Evolutionary conservation across 2,113 vertebrate species (phyloP).

Genomic region (Calidris pugnax): DNA sequence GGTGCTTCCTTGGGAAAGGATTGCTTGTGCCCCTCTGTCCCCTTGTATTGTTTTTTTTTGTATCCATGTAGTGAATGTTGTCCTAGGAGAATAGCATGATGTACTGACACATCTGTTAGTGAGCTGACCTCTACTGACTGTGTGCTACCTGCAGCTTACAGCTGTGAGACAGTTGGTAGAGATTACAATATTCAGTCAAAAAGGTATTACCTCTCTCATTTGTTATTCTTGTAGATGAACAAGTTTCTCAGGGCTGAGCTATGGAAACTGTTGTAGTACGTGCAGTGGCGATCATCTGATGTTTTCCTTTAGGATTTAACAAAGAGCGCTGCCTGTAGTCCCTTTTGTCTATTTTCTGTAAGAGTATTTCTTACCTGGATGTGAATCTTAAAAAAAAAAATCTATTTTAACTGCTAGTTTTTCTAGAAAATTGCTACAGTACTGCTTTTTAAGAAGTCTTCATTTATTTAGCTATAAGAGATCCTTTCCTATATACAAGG

Average conservation of each 20-base stretch:
- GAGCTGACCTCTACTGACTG: not conserved
- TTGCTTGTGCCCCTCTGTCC: not conserved
- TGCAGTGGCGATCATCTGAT: not conserved
- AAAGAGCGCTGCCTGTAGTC: not conserved
- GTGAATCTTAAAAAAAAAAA: not conserved
- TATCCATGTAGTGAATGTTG: not conserved
- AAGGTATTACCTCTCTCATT: not conserved
- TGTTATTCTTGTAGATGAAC: not conserved
- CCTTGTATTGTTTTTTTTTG: not conserved
- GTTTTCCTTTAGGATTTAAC: not conserved
- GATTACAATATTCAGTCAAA: not conserved
- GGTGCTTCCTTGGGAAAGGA: not conserved
- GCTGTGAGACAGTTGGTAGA: not conserved
- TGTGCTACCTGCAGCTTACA: not conserved
- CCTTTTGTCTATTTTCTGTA: not conserved
- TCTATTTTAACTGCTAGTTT: not conserved
- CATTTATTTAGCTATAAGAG: slow-evolving; percentile 11
- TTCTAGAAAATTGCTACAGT: not conserved
- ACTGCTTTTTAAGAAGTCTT: not conserved
- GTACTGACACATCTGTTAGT: not conserved
- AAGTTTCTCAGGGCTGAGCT: not conserved
- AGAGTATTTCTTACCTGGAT: not conserved
- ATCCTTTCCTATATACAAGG: not conserved
- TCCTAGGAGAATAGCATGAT: not conserved
- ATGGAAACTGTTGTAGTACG: not conserved